Conservation (phyloP, 2,888 invertebrate species). For the Incurvaria masculella region DNA sequence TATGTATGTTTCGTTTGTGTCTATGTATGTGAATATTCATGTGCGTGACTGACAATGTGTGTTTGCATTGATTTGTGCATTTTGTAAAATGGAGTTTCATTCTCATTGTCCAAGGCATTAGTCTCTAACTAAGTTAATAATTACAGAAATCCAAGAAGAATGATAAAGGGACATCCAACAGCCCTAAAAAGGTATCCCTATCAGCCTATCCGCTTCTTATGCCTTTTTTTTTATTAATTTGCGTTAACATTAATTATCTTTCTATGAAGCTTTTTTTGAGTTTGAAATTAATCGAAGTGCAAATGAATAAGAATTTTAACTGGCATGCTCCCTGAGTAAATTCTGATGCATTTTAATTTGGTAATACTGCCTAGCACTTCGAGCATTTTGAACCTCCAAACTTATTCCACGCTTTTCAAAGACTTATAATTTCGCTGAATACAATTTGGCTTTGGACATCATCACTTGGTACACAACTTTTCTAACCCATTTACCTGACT, state of each 20-base stretch:
- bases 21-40: slow-evolving; percentile 3
- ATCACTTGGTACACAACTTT: no score
- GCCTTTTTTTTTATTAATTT: slow-evolving; percentile 18
- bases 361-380: no score
- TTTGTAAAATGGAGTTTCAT: background rate
- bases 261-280: slow-evolving; percentile 21
- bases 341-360: no score
- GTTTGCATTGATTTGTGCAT: background rate
- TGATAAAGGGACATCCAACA: slow-evolving; percentile 63
- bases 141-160: slow-evolving; percentile 79
- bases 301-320: no score
- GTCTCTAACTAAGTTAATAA: slow-evolving; percentile 23
- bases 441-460: no score
- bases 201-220: slow-evolving; percentile 20
- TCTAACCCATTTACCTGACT: no score
- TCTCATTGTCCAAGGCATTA: background rate
- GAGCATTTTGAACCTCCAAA: no score
- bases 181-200: slow-evolving; percentile 68
- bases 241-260: slow-evolving; percentile 15
- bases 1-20: background rate
- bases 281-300: slow-evolving; percentile 8
- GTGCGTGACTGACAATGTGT: no score
- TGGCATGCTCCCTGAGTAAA: no score
- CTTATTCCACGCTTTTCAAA: no score
- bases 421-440: no score